Base-by-base conservation (phyloP, 64 coral and sea anemone species). In the Dendronephthya gigantea region DNA sequence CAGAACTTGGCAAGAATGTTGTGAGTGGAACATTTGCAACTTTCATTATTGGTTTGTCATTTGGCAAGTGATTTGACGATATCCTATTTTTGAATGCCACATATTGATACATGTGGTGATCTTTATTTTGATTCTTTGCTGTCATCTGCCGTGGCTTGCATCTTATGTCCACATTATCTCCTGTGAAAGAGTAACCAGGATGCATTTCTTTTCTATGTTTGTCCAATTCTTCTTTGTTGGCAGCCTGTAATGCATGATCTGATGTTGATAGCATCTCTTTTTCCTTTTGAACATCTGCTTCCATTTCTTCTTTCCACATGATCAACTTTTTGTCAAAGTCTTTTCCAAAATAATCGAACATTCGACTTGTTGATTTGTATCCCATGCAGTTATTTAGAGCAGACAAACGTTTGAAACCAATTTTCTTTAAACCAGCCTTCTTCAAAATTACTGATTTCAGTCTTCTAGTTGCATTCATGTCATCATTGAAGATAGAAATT, bases 151-250 rank as follows among this genome's bases (percentile, higher is more conserved):
- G 81, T 34, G 87, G 87, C 28, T 36, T 58, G 9, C 81, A 82
- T 50, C 22, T 48, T 0, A 89, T 83, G 33, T 89, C 81, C 30
- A 89, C 87, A 89, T 89, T 89, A 55, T 89, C 87, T 25, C 87
- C 87, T 34, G 87, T 83, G 19, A 89, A 89, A 17, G 87, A 89
- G 45, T 89, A 89, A 5, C 87, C 51, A 30, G 87, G 87, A 37
- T 89, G 87, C 87, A 88, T 88, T 16, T 56, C 49, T 16, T 79
- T 79, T 9, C 32, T 29, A 16, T 79, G 72, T 33, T 79, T 39
- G 15, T 8, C 28, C 9, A 79, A 33, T 34, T 79, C 72, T 35
- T 29, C 29, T 35, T 79, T 0, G 9, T 6, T 10, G 22, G 72
- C 36, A 79, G 32, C 30, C 34, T 16, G 68, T 11, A 25, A 16